These are phyloP conservation scores for Bimastos eiseni DNA, from an alignment of 2,888 invertebrate genomes.

Conservation along the genomic window DNA sequence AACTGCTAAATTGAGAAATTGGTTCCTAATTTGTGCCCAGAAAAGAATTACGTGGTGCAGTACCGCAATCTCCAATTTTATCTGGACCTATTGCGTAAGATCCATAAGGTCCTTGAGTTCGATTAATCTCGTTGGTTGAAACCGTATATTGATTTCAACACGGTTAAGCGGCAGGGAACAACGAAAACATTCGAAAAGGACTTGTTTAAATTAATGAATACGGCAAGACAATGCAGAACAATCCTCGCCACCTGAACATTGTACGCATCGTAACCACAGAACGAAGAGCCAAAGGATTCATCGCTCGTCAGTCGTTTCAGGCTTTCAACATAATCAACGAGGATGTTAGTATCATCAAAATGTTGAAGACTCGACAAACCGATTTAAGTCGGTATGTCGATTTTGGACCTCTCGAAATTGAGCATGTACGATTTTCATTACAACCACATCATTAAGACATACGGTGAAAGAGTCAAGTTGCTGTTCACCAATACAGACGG, in stretches of 20 bases:
- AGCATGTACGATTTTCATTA: too few relatives aligned
- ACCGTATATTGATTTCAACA: background rate
- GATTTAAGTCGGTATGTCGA: background rate
- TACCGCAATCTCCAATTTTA: background rate
- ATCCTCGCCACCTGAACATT: constrained; percentile 58
- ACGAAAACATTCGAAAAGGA: background rate
- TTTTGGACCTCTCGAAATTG: too few relatives aligned
- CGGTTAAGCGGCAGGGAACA: background rate
- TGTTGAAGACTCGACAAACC: background rate
- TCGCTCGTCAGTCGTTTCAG: constrained; percentile 42
- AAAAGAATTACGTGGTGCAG: background rate
- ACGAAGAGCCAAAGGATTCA: constrained; percentile 13
- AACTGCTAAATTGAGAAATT: background rate
- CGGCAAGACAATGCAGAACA: constrained; percentile 63
- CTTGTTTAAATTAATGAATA: constrained; percentile 25
- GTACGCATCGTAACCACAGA: constrained; percentile 42
- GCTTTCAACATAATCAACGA: background rate
- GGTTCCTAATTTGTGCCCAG: background rate
- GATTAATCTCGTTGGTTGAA: background rate
- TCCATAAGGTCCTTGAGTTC: background rate
- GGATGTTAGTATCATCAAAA: background rate
- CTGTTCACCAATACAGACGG: too few relatives aligned
- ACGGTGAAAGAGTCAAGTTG: too few relatives aligned
- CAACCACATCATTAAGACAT: too few relatives aligned
- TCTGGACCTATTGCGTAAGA: too few relatives aligned